Evolutionary conservation across 2,113 vertebrate genomes (phyloP).

Genomic region (Puma concolor): DNA sequence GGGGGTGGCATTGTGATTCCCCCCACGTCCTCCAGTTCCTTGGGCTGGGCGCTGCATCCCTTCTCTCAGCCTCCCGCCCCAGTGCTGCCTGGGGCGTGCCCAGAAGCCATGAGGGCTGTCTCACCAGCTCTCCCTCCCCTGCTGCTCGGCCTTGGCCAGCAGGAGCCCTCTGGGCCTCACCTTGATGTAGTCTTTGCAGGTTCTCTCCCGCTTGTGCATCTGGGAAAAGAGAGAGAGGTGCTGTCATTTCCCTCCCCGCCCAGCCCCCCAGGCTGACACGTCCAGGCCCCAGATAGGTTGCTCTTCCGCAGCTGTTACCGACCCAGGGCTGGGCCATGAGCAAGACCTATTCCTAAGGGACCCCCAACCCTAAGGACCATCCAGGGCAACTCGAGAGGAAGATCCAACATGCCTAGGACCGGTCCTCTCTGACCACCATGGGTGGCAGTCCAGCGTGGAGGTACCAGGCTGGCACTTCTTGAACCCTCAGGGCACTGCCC

Average conservation of each 20-base stretch:
- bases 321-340: neutral
- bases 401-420: neutral
- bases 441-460: neutral
- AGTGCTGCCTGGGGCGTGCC: too few relatives aligned
- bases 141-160: too few relatives aligned
- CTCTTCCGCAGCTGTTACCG: neutral
- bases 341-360: neutral
- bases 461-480: neutral
- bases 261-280: neutral
- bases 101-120: neutral
- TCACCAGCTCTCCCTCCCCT: neutral
- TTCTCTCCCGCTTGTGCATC: constrained; percentile 95
- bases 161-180: constrained; percentile 79
- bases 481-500: neutral
- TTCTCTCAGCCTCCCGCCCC: neutral
- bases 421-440: neutral
- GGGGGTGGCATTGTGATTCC: neutral
- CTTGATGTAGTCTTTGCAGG: constrained; percentile 96
- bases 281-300: neutral
- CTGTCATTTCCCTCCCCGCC: neutral
- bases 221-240: constrained; percentile 64
- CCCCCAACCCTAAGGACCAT: neutral
- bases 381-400: neutral
- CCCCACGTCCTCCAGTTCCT: neutral
- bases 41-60: neutral